Evolutionary conservation across 2,797 vertebrate species (phyloP).

Genomic region (Diceros bicornis): DNA sequence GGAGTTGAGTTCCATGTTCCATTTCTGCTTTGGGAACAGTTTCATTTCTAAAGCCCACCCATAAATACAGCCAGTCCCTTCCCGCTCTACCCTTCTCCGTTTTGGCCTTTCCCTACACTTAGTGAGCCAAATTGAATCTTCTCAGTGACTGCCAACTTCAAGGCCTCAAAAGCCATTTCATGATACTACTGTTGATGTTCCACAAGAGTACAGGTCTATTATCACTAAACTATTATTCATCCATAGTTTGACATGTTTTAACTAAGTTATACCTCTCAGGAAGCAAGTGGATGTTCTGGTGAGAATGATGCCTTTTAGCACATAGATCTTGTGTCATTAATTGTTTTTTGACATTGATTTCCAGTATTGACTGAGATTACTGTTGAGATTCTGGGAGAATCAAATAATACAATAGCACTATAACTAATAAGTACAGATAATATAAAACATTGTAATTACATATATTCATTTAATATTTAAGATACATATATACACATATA

Average conservation of each 20-base stretch:
- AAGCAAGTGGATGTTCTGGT: not conserved
- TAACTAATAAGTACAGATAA: not conserved
- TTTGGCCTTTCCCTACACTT: not conserved
- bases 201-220: not conserved
- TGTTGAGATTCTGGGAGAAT: not conserved
- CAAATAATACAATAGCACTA: not conserved
- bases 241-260: not conserved
- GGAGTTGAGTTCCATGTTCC: slow-evolving; percentile 50
- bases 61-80: slow-evolving; percentile 20
- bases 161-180: not conserved
- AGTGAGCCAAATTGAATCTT: slow-evolving; percentile 34
- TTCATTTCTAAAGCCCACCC: slow-evolving; percentile 47
- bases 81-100: not conserved
- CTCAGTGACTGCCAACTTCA: slow-evolving; percentile 22
- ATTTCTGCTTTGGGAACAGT: slow-evolving; percentile 54
- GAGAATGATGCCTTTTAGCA: not conserved
- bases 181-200: not conserved
- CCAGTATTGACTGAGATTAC: not conserved
- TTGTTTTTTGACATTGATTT: not conserved
- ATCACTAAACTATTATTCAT: slow-evolving; percentile 4
- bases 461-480: not conserved
- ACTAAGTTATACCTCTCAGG: not conserved
- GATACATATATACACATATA: not conserved
- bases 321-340: not conserved
- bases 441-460: not conserved